These are phyloP conservation scores for Hylia prasina DNA, from an alignment of 2,113 vertebrate species.

Conservation along the genomic window DNA sequence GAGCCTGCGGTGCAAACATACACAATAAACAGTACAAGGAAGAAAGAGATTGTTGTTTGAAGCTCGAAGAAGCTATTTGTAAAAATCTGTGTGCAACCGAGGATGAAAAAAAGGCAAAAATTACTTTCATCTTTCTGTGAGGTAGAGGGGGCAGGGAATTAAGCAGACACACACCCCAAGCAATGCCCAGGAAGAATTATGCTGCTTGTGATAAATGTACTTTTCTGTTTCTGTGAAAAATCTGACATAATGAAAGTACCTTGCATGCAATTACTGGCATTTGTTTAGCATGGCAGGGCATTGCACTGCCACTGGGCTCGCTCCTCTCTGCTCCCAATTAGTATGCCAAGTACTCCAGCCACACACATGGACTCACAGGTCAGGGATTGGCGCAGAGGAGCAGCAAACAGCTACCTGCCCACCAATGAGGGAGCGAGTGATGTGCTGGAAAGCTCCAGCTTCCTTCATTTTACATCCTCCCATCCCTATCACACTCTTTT, in stretches of 20 bases:
- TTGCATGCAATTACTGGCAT: constrained; percentile 63
- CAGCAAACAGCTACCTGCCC: constrained; percentile 62
- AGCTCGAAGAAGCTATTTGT: constrained; percentile 26
- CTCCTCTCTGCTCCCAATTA: constrained; percentile 78
- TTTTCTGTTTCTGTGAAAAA: constrained; percentile 72
- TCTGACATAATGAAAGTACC: constrained; percentile 74
- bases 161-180: neutral
- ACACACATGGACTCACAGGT: constrained; percentile 63
- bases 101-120: constrained; percentile 5
- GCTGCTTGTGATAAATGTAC: constrained; percentile 47
- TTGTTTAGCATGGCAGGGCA: constrained; percentile 70
- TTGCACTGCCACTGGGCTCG: constrained; percentile 59
- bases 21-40: neutral
- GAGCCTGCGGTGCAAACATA: neutral
- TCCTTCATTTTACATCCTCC: constrained; percentile 67
- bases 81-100: constrained; percentile 18
- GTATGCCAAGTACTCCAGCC: constrained; percentile 77
- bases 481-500: constrained; percentile 48
- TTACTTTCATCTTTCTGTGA: constrained; percentile 36
- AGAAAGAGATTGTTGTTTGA: neutral
- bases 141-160: neutral
- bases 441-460: constrained; percentile 60
- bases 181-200: constrained; percentile 35
- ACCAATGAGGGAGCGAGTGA: constrained; percentile 47
- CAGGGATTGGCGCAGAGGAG: constrained; percentile 68